Base-by-base conservation (phyloP, 64 coral and sea anemone species). In the Stylophora pistillata region DNA sequence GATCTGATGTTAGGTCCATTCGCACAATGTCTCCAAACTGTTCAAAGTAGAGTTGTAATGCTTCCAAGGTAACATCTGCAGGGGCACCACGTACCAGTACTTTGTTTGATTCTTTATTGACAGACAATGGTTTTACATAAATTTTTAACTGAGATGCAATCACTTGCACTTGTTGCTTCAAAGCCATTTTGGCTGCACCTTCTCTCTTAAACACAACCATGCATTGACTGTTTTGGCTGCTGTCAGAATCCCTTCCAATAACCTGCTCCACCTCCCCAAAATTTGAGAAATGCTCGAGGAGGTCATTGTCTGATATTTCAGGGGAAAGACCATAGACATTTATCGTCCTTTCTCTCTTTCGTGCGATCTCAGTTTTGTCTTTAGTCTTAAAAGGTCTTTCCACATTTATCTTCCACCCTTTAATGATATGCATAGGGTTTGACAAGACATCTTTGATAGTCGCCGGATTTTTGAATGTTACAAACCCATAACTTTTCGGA, bases 121-220 rank as follows among this genome's bases (percentile, higher is more conserved):
- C 21, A 11, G 23, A 25, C 21, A 68, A 2, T 68, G n/a, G n/a
- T 11, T 21, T 68, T 4, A 68, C 64, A 68, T 68, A 68, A 10
- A 68, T 21, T 12, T 68, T 68, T 9, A 11, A 11, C 25, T 21
- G 21, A 28, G 64, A n/a, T 2, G 64, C 64, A 68, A 68, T 7
- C 1, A 26, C 64, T n/a, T 68, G 64, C 20, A 68, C 5, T 25
- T 21, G 64, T 28, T 68, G 4, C 64, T 10, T 12, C 21, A n/a
- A 7, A n/a, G 64, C 64, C n/a, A 68, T 68, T 10, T 25, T n/a
- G 12, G 64, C 64, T 26, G 20, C 23, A 68, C 12, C 10, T 68
- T 68, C 64, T 68, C 21, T 68, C 26, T 68, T 68, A n/a, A 68
- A 68, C 64, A 68, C 64, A 21, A 68, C 64, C 64, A 68, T 68